Percentiles rank a stretch among this genome's conserved stretches.
Evolutionary conservation across 1,140 invertebrate species (phyloP).

Genomic region (Aphis craccivora): DNA sequence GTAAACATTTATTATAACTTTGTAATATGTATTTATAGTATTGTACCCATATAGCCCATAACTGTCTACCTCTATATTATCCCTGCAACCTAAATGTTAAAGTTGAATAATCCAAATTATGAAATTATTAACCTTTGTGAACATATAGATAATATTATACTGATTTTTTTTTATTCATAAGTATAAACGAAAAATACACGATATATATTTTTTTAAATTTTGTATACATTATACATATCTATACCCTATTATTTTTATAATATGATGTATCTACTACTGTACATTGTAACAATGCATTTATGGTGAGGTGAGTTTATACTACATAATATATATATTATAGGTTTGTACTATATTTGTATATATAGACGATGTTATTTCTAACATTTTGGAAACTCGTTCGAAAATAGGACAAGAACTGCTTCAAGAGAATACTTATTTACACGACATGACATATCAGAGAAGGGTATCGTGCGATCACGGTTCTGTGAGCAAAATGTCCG

Average conservation of each 20-base stretch:
- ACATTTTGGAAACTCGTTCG: not conserved
- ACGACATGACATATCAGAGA: conserved; percentile 32
- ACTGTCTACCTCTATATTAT: too few relatives aligned
- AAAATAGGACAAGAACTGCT: not conserved
- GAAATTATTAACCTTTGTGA: too few relatives aligned
- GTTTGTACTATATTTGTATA: not conserved
- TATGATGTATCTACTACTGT: not conserved
- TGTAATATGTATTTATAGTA: not conserved
- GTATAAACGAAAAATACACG: too few relatives aligned
- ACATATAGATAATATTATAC: too few relatives aligned
- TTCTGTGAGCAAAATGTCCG: conserved; percentile 56
- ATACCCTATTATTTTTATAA: not conserved
- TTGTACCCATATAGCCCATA: too few relatives aligned
- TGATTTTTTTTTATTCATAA: too few relatives aligned
- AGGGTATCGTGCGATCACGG: conserved; percentile 51
- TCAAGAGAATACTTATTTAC: conserved; percentile 44
- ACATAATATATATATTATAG: not conserved
- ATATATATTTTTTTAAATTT: not conserved
- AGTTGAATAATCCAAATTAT: too few relatives aligned
- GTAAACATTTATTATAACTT: not conserved
- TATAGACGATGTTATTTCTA: not conserved
- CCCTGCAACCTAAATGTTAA: too few relatives aligned
- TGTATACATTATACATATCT: not conserved
- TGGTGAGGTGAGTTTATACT: not conserved
- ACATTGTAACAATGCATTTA: not conserved